Conservation (phyloP, 1,140 invertebrate genomes). For the Tetragnatha versicolor region DNA sequence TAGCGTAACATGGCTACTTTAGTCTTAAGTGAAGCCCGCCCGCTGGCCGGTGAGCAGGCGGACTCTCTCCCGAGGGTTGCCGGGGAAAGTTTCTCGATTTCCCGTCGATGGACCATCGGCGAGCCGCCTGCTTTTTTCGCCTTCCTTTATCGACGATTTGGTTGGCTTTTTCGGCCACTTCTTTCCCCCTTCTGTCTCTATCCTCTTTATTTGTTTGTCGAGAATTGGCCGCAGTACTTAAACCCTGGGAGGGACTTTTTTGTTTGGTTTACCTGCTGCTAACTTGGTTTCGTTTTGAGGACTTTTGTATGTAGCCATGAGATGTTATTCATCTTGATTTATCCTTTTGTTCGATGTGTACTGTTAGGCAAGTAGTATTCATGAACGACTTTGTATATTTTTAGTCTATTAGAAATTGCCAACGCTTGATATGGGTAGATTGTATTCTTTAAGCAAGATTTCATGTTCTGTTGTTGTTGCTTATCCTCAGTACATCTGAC, state of each 20-base stretch:
- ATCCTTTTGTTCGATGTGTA: no score
- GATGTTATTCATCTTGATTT: neutral
- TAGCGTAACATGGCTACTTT: slow-evolving; percentile 50
- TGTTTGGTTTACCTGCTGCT: neutral
- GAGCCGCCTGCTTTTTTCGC: slow-evolving; percentile 28
- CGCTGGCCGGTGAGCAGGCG: neutral
- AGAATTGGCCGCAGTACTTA: slow-evolving; percentile 34
- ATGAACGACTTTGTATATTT: no score
- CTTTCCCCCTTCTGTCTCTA: neutral
- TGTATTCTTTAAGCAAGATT: no score
- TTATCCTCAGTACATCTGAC: no score
- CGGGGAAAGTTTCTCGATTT: slow-evolving; percentile 24
- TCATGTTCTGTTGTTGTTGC: no score
- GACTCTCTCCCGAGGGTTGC: slow-evolving; percentile 29
- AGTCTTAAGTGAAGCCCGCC: slow-evolving; percentile 46
- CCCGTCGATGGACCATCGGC: slow-evolving; percentile 40
- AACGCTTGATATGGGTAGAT: no score
- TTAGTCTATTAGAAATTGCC: no score
- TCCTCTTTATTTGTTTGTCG: slow-evolving; percentile 47
- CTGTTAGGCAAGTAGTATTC: no score
- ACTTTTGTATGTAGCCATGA: neutral
- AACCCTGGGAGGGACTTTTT: slow-evolving; percentile 7
- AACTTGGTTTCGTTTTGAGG: neutral
- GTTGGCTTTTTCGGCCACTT: slow-evolving; percentile 21
- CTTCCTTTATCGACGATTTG: slow-evolving; percentile 50